phyloP scores from a whole-genome alignment of 2,888 invertebrate genomes.

The Meganola albula region DNA sequence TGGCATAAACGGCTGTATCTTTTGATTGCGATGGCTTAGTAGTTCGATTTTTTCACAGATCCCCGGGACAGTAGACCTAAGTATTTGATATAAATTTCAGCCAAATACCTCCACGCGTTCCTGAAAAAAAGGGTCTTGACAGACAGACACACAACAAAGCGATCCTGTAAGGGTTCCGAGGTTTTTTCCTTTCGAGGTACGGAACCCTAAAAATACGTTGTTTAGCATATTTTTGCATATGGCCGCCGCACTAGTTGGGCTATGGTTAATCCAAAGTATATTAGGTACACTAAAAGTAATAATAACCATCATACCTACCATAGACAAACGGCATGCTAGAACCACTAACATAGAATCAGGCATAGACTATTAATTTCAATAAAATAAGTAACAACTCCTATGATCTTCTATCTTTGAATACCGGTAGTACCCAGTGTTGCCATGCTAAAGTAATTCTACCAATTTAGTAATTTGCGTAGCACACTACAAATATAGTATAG shows the following conservation, averaged over 20 bases:
- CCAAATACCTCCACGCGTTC: too few species aligned
- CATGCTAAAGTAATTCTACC: constrained; percentile 32
- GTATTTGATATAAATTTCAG: too few species aligned
- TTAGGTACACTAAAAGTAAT: constrained; percentile 39
- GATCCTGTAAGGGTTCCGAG: too few species aligned
- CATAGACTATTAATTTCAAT: constrained; percentile 39
- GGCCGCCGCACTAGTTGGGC: constrained; percentile 55
- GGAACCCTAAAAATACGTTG: too few species aligned
- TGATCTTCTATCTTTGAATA: constrained; percentile 33
- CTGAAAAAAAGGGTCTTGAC: too few species aligned
- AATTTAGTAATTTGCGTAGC: constrained; percentile 21
- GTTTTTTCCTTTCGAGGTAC: too few species aligned
- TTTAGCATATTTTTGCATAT: constrained; percentile 50
- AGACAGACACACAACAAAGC: too few species aligned
- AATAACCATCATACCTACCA: constrained; percentile 30
- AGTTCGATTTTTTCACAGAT: too few species aligned
- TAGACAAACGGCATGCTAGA: constrained; percentile 67
- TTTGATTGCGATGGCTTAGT: too few species aligned
- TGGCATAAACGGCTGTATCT: too few species aligned
- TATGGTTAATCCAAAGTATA: constrained; percentile 55
- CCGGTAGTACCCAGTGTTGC: constrained; percentile 60
- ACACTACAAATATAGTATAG: too few species aligned
- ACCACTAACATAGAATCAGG: constrained; percentile 60
- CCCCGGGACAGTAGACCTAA: too few species aligned
- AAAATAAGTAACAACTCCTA: constrained; percentile 29